These are phyloP conservation scores for Epinotia nisella DNA, from an alignment of 2,888 invertebrate species.

Conservation along the genomic window DNA sequence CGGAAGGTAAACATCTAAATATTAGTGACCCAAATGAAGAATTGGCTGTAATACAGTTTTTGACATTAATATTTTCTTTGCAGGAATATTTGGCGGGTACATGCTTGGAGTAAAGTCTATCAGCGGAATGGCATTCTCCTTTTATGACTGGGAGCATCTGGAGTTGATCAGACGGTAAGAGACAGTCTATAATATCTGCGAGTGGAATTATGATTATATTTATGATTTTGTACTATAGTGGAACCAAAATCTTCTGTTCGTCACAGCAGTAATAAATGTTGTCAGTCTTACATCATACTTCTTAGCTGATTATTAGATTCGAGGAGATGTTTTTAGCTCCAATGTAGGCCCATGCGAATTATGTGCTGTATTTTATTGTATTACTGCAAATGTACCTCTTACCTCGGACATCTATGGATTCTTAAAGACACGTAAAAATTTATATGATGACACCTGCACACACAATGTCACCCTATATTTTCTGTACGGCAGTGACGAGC, in stretches of 20 bases:
- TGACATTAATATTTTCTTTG: slow-evolving; percentile 44
- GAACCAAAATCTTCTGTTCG: background rate
- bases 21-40: background rate
- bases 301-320: background rate
- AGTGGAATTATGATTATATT: background rate
- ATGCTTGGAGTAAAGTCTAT: slow-evolving; percentile 96
- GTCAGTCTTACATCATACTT: background rate
- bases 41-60: background rate
- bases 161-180: slow-evolving; percentile 90
- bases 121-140: slow-evolving; percentile 96
- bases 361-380: background rate
- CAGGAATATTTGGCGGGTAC: slow-evolving; percentile 95
- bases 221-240: background rate
- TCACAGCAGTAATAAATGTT: too few relatives aligned
- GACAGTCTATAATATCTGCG: slow-evolving; percentile 5
- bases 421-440: background rate
- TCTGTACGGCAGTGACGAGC: too few relatives aligned
- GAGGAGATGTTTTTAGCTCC: background rate
- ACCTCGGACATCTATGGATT: too few relatives aligned
- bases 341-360: background rate
- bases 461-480: too few relatives aligned
- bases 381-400: too few relatives aligned
- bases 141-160: slow-evolving; percentile 99
- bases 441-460: too few relatives aligned
- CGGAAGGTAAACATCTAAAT: slow-evolving; percentile 87